Base-by-base conservation (phyloP, 2,888 invertebrate species). In the Plebejus melissa region DNA sequence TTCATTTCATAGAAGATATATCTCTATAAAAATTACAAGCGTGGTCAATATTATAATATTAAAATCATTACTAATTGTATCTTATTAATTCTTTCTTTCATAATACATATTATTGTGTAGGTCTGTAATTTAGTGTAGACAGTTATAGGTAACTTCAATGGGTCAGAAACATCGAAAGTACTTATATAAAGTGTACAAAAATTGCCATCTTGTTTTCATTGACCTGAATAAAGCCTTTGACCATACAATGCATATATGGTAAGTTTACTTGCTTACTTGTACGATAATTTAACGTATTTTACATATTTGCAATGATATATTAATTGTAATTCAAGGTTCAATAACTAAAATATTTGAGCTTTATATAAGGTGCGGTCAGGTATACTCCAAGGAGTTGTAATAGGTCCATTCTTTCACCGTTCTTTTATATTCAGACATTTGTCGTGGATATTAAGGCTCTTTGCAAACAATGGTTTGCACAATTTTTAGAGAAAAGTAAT, bases 141-240 rank as follows among this genome's bases (percentile, higher is more conserved):
- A 22, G 22, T 22, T 22, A 22, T 22, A 65, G 11, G 11, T 65
- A 32, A 13, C 32, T 65, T 13, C 65, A 50, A 1, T 22, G 5
- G 50, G 32, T 65, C 32, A 22, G 32, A 28, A 65, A 65, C 32
- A 65, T 65, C 65, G 6, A 65, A 65, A 32, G 65, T 13, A 36
- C 13, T 28, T 46, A n/a, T 54, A 46, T 28, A 22, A 71, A 46
- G 71, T 46, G 28, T 28, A 46, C 28, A 46, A 46, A 71, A 41
- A 46, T 46, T 46, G 28, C 50, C 72, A 72, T 54, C 72, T 72
- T 28, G 72, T 72, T 72, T 28, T 50, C 72, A 72, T 72, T 72
- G 72, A 72, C 72, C 54, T 54, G 72, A 16, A 72, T 54, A 46
- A 54, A 50, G 72, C 54, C 46, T 50, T 50, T 54, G 72, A 72